Evolutionary conservation across 2,888 invertebrate species (phyloP).

Genomic region (Emmelina monodactyla): DNA sequence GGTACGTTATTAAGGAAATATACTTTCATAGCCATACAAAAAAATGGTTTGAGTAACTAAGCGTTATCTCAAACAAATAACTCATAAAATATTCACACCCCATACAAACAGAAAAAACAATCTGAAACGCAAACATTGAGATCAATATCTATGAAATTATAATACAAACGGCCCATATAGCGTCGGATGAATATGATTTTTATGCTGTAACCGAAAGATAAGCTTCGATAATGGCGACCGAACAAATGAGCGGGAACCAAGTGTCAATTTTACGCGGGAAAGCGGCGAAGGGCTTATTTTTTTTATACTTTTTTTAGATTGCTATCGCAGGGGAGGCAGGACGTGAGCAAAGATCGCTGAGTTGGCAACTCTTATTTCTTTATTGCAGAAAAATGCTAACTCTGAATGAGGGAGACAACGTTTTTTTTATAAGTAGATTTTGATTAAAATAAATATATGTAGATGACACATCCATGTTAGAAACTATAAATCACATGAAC

Average conservation of each 20-base stretch:
- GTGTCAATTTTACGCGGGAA: constrained; percentile 23
- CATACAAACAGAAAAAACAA: neutral
- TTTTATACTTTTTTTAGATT: constrained; percentile 18
- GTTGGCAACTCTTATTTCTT: constrained; percentile 50
- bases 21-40: too few relatives aligned
- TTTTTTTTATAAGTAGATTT: too few relatives aligned
- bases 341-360: constrained; percentile 37
- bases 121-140: neutral
- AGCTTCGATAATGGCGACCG: constrained; percentile 23
- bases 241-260: constrained; percentile 26
- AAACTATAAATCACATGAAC: too few relatives aligned
- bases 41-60: too few relatives aligned
- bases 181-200: constrained; percentile 20
- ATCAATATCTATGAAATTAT: neutral
- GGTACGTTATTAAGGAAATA: too few relatives aligned
- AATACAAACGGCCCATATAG: neutral
- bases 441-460: too few relatives aligned
- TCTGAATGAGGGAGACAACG: constrained; percentile 21
- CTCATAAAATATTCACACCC: too few relatives aligned
- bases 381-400: constrained; percentile 60
- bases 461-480: too few relatives aligned
- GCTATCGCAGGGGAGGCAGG: constrained; percentile 29
- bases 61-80: too few relatives aligned
- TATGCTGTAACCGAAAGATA: constrained; percentile 34
- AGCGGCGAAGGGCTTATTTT: constrained; percentile 11